Evolutionary conservation across 2,113 vertebrate species (phyloP), one percentile per base, ranked within the genome.

Genomic region (Colistium nudipinnis): DNA sequence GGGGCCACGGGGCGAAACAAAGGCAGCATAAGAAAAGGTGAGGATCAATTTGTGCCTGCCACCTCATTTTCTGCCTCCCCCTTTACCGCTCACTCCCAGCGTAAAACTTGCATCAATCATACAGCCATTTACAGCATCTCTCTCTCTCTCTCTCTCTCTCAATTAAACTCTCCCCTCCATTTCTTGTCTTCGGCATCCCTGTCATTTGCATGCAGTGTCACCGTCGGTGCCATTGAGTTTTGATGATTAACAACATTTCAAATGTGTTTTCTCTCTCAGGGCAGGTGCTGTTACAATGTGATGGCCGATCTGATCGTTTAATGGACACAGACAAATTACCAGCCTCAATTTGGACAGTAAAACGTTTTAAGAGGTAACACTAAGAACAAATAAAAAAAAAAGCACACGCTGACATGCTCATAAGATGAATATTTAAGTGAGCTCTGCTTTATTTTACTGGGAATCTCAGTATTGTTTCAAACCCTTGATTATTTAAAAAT

Each of bases 1-100:
- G 77, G 66, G 74, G 74, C 69, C 48, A 63, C 75, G 83, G 86
- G 79, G 52, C 45, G 62, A 87, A 90, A 91, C 82, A 87, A 89
- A 86, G 81, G 76, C 77, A 81, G 60, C 59, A 70, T 69, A 62
- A 76, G 77, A 62, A 70, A 75, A 70, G 73, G 80, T 82, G 86
- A 78, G 78, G 71, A 73, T 74, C 76, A 80, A 82, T 82, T 73
- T 87, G 67, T 68, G 66, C 45, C 62, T 70, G 59, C 57, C 67
- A 51, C 66, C 81, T 76, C 56, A 62, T 82, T 83, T 76, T 76
- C 55, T 80, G 51, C 52, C 8, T n/a, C 30, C 44, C 56, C 62
- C 45, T 8, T 28, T 10, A 24, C 43, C 65, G 69, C 45, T 67
- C 54, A 57, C 60, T 33, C 51, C 30, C 31, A 70, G 66, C 60